Evolutionary conservation across 53 echinoderm and acorn worm species (phyloP), one percentile per base, ranked within the genome.

Genomic region (Antedon mediterranea): DNA sequence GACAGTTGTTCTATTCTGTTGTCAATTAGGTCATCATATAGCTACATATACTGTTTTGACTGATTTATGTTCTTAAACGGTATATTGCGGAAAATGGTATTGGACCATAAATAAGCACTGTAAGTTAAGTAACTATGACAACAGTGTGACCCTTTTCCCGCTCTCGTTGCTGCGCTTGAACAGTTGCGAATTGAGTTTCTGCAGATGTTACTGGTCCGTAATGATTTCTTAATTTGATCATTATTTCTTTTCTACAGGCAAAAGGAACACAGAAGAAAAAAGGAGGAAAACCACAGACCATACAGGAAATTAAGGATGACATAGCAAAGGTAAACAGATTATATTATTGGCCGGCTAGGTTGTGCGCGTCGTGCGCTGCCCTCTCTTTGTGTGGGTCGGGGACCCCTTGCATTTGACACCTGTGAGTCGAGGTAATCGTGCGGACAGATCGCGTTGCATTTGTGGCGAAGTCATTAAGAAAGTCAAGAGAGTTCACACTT

Each of bases 221-320:
- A 57, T 57, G 57, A 57, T 57, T 57, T 11, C 57, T 57, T 57
- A 57, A 57, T 57, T 18, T 57, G 7, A 1, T 23, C 4, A 23
- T 41, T 41, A 41, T 41, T 57, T 57, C 57, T 57, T 18, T 57
- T 15, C 23, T 57, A 57, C 57, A 57, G 57, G 57, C 14, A 23
- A 57, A 57, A 57, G 57, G 9, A 57, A 57, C 57, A 11, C 57
- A 57, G 57, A 57, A 57, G 57, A 57, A 57, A 57, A 57, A 57
- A 57, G 57, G 57, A 57, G 57, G 57, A 57, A 57, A 57, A 57
- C 57, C 57, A 57, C 57, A 57, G 57, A 57, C 57, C 57, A 57
- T 57, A 18, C 57, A 57, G 57, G 57, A 57, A 57, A 57, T 57
- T 57, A 57, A 57, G 57, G 57, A 57, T 57, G 57, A 57, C 57